Base-by-base conservation (phyloP, 2,113 vertebrate genomes). In the Mus pahari region DNA sequence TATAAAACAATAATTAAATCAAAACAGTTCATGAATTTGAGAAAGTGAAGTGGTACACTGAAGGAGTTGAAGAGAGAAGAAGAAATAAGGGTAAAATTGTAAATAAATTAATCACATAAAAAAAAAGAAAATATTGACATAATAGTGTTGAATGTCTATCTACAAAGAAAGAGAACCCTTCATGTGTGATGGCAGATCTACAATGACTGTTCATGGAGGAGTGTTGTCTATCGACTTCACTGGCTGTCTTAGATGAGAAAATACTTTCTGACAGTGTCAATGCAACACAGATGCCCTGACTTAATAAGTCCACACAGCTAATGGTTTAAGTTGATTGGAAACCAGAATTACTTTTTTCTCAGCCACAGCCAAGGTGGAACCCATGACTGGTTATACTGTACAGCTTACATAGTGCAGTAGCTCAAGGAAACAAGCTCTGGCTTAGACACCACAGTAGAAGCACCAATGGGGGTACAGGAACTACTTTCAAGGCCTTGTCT, bases 381-480 rank as follows among this genome's bases (percentile, higher is more conserved):
- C 8, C 13, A 3, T 1, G 5, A 33, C 10, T 75, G 14, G 3
- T 48, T 48, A 48, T 48, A 48, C 45, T 31, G 36, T 12, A 2
- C 10, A 50, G 42, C 2, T 13, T 20, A 5, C 4, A 66, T 26
- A 33, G 24, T 42, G 7, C 26, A 0, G 26, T 33, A 28, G 5
- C 11, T 75, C 13, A 6, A 33, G 2, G 42, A 22, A 20, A 0
- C 0, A 2, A 10, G 11, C 24, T 14, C 0, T 0, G 0, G n/a
- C 14, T n/a, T 90, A 48, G 19, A 33, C 36, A 10, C 55, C 20
- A 77, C 5, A 10, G 3, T 22, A 39, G 66, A 83, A 42, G 2
- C 26, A 36, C 17, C 31, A 19, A 6, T 11, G 6, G 7, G 16
- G 33, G 31, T 42, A 48, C 26, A 45, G 20, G 7, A 78, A 36